Evolutionary conservation across 1,140 invertebrate genomes (phyloP).

Genomic region (Phenacoccus solenopsis): DNA sequence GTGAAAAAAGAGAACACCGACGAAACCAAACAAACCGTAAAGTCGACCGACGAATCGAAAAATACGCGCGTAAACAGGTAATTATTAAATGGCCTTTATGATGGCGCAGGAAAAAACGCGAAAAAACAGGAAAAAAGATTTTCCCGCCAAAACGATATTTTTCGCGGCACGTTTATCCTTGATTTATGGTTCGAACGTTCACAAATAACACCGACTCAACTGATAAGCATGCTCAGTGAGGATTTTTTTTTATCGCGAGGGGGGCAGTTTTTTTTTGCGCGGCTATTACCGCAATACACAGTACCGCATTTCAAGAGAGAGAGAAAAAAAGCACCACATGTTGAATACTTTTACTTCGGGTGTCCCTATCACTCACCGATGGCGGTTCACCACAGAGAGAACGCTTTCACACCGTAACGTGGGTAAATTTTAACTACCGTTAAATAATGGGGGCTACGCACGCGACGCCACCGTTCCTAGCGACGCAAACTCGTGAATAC

Average conservation of each 20-base stretch:
- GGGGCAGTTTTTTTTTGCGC: neutral
- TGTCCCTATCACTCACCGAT: neutral
- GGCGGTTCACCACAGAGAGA: neutral
- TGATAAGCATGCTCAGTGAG: constrained; percentile 3
- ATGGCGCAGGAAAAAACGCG: neutral
- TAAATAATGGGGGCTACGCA: neutral
- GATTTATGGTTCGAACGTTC: constrained; percentile 6
- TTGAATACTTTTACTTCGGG: neutral
- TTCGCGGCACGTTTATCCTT: constrained; percentile 8
- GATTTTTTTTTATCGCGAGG: constrained; percentile 4
- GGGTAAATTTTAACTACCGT: neutral
- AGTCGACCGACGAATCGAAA: no score
- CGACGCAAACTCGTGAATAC: neutral
- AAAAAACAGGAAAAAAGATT: neutral
- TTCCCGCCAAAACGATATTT: constrained; percentile 12
- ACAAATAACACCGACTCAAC: neutral
- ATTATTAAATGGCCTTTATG: no score
- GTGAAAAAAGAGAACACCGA: neutral
- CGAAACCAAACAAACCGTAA: neutral
- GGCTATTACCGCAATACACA: neutral
- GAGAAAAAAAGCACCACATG: neutral
- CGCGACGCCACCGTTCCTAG: neutral
- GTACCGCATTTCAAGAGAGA: neutral
- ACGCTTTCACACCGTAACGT: constrained; percentile 1
- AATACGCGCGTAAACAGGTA: no score